Conservation (phyloP, 2,888 invertebrate species). For the Priocnemis perturbator region DNA sequence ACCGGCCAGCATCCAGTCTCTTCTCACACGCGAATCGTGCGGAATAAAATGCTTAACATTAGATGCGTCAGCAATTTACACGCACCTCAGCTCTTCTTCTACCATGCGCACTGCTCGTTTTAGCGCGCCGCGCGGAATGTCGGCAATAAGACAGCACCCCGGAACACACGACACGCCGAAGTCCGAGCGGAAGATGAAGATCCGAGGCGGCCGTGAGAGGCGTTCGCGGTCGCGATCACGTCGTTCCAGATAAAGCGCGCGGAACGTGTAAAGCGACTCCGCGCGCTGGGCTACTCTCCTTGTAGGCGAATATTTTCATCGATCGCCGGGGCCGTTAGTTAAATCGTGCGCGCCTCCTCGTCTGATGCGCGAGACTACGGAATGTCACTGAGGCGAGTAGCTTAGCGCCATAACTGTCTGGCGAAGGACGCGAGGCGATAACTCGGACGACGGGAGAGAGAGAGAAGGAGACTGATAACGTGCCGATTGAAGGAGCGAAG, state of each 20-base stretch:
- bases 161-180: conserved; percentile 12
- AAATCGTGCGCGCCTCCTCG: no score
- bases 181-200: conserved; percentile 27
- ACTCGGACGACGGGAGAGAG: no score
- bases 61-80: no score
- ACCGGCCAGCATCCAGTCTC: no score
- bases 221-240: conserved; percentile 32
- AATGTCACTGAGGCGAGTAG: conserved; percentile 39
- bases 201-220: conserved; percentile 23
- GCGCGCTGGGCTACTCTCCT: conserved; percentile 17
- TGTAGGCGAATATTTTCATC: conserved; percentile 30
- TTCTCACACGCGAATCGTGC: no score
- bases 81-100: no score
- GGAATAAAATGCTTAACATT: no score
- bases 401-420: conserved; percentile 27
- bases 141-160: neutral
- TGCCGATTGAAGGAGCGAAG: no score
- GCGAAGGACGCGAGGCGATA: no score
- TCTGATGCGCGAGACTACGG: conserved; percentile 29
- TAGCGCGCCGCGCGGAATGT: no score
- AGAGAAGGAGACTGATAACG: no score
- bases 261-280: conserved; percentile 28
- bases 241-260: conserved; percentile 39
- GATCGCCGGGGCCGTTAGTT: conserved; percentile 5
- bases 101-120: no score